Evolutionary conservation across 92 coral and sea anemone species (phyloP), one percentile per base, ranked within the genome.

Genomic region (Pocillopora grandis): DNA sequence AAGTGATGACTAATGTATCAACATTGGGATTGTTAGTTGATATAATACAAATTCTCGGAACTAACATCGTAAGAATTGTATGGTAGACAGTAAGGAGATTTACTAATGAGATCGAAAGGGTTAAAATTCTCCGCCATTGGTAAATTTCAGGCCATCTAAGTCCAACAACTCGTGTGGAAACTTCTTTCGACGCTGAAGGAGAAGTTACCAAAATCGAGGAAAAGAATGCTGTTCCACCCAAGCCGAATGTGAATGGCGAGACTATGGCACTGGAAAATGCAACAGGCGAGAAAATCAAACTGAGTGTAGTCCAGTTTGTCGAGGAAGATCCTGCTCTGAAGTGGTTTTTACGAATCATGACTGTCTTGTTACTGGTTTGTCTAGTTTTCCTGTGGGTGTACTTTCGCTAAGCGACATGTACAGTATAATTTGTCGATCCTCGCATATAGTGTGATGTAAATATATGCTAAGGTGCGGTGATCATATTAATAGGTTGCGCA

Each of bases 381-480:
- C 66, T 94, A 80, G 75, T 80, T n/a, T 87, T 93, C 88, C 67
- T 94, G 71, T 95, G 98, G 85, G 35, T 81, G 48, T 81, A 70
- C 60, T 81, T 69, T 69, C 85, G 85, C n/a, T 81, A 60, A 58
- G n/a, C 14, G 19, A 69, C 12, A 21, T 63, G 71, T 19, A 69
- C 16, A 12, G 62, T 36, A 69, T 69, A 33, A 12, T n/a, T 69
- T 52, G 42, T 19, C 33, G 56, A 35, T 69, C 17, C 56, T 69
- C 7, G 33, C 74, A 69, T 69, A 52, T 15, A 33, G 74, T 69
- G 42, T 52, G 16, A 36, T 36, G 19, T 35, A 2, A 16, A 12
- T 5, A 16, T 59, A 2, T 59, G 14, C 18, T 2, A 5, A 16
- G 18, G 62, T 59, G 62, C 62, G 14, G 1, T 12, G 14, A 59